Evolutionary conservation across 2,113 vertebrate genomes (phyloP), one percentile per base, ranked within the genome.

Genomic region (Misgurnus mizolepis): DNA sequence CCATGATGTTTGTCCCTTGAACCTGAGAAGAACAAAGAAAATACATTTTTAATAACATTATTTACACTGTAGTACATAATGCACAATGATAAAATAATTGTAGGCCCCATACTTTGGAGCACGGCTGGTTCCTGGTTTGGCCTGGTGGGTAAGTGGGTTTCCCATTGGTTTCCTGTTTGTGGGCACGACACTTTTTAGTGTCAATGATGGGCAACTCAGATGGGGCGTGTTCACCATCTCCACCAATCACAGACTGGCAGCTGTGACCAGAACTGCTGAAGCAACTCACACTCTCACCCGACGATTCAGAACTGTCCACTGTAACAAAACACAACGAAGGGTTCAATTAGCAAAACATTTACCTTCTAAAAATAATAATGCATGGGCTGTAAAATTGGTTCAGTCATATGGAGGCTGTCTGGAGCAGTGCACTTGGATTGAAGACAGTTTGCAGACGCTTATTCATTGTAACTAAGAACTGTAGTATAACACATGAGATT

Each of bases 251-350:
- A 4, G 90, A 93, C 45, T 85, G 89, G 81, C 83, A 91, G 82
- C 91, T 91, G 81, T 90, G 88, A 45, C 89, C 84, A 17, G 90
- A 93, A 39, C 90, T 91, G 85, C 93, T 94, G 82, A 93, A 89
- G 47, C 91, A 91, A 6, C 90, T 93, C 12, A 93, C 82, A 5
- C 92, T 93, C 56, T 92, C 93, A 1, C 90, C 91, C 0, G 92
- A 94, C 0, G 93, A 94, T 86, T 93, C 92, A 0, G 91, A 94
- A 85, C 92, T 92, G 84, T 92, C 92, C 85, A 91, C 93, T 93
- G 86, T 2, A 86, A 83, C n/a, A 78, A 18, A 73, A 58, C 8
- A 61, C 5, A 83, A 67, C 56, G 71, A 68, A 80, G 47, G 56
- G 10, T 7, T 8, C 58, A 11, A 27, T 61, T 11, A 56, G 58